These are phyloP conservation scores for Hippocampus kuda DNA, from an alignment of 2,797 vertebrate genomes.

Conservation along the genomic window DNA sequence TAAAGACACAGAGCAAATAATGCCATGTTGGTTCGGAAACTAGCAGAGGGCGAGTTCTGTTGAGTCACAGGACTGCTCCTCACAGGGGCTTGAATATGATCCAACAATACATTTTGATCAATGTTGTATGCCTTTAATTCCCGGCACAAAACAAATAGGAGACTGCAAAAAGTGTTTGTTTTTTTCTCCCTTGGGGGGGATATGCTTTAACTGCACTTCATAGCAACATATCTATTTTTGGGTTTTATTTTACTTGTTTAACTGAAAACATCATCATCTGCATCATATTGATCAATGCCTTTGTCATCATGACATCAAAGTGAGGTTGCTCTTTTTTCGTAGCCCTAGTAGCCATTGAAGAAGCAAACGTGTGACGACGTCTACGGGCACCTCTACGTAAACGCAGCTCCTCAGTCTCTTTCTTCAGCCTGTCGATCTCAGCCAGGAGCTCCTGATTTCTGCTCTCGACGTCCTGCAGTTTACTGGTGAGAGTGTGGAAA, in stretches of 20 bases:
- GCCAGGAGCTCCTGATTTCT: slow-evolving; percentile 84
- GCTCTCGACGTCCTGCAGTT: slow-evolving; percentile 88
- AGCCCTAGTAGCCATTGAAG: not conserved
- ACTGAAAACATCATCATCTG: not conserved
- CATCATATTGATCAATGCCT: slow-evolving; percentile 2
- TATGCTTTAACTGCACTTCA: not conserved
- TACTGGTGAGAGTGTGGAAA: slow-evolving; percentile 63
- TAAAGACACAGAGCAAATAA: slow-evolving; percentile 34
- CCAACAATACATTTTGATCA: slow-evolving; percentile 20
- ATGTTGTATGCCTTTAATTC: slow-evolving; percentile 10
- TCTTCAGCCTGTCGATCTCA: slow-evolving; percentile 89
- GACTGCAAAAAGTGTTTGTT: not conserved
- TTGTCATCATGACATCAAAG: slow-evolving; percentile 2
- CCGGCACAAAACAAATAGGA: not conserved
- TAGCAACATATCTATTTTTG: not conserved
- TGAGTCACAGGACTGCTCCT: slow-evolving; percentile 38
- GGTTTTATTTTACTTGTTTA: not conserved
- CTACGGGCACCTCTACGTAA: slow-evolving; percentile 80
- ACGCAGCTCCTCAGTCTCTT: slow-evolving; percentile 87
- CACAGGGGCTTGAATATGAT: slow-evolving; percentile 19
- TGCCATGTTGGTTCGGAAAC: slow-evolving; percentile 23
- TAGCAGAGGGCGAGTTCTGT: slow-evolving; percentile 11
- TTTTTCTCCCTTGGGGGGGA: not conserved
- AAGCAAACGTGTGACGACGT: not conserved
- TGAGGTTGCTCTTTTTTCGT: not conserved